These are phyloP conservation scores for Cepaea nemoralis DNA, from an alignment of 1,140 invertebrate genomes.

Conservation along the genomic window DNA sequence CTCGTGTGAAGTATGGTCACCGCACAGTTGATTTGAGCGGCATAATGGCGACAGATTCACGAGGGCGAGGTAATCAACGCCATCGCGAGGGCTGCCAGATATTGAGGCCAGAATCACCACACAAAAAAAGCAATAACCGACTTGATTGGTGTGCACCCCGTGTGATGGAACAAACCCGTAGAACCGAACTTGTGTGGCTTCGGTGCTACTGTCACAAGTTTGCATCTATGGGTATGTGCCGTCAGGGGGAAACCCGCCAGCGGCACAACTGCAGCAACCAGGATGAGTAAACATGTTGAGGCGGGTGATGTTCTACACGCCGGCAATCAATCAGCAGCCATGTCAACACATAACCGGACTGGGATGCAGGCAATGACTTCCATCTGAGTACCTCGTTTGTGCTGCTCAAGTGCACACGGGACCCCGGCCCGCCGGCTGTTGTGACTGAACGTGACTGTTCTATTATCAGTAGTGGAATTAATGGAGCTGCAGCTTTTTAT, in stretches of 20 bases:
- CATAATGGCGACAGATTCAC: too few relatives aligned
- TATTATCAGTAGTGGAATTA: too few relatives aligned
- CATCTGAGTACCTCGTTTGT: neutral
- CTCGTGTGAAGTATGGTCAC: too few relatives aligned
- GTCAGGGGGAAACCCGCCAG: neutral
- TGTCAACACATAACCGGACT: neutral
- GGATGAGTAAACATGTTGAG: neutral
- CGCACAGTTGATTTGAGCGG: too few relatives aligned
- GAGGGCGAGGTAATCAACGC: too few relatives aligned
- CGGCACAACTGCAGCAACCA: neutral
- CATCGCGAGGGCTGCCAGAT: neutral
- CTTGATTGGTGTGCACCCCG: neutral
- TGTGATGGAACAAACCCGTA: constrained; percentile 29
- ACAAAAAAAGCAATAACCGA: neutral
- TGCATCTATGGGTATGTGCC: constrained; percentile 32
- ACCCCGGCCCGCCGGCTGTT: too few relatives aligned
- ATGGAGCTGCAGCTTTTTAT: too few relatives aligned
- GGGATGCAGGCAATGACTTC: neutral
- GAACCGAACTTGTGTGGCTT: constrained; percentile 34
- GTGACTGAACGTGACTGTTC: too few relatives aligned
- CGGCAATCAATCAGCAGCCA: neutral
- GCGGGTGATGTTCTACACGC: neutral
- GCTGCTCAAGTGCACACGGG: neutral
- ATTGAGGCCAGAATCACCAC: neutral
- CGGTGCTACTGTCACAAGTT: constrained; percentile 6